Evolutionary conservation across 1,140 invertebrate species (phyloP).

Genomic region (Drosophila trapezifrons): DNA sequence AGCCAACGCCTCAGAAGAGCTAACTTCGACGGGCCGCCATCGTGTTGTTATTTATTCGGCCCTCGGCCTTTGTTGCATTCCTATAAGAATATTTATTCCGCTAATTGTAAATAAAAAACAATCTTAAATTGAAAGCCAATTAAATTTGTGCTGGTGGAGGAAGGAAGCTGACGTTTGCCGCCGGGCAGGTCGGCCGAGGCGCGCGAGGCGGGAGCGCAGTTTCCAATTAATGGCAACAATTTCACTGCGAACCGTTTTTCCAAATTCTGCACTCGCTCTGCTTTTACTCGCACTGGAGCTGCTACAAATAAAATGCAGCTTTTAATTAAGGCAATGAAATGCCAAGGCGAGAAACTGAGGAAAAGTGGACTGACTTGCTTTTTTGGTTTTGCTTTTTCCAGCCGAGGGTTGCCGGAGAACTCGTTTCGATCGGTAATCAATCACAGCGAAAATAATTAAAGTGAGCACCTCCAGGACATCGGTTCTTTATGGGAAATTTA

Average conservation of each 20-base stretch:
- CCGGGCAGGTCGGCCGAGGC: neutral
- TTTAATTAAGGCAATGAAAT: conserved; percentile 81
- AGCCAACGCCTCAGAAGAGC: conserved; percentile 49
- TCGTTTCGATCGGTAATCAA: conserved; percentile 16
- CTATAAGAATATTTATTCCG: conserved; percentile 79
- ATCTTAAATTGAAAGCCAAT: conserved; percentile 47
- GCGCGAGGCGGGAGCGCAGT: conserved; percentile 12
- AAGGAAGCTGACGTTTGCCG: conserved; percentile 6
- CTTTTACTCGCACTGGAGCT: conserved; percentile 58
- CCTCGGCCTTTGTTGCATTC: conserved; percentile 60
- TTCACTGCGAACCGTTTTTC: conserved; percentile 67
- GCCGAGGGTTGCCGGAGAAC: conserved; percentile 43
- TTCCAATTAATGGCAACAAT: conserved; percentile 69
- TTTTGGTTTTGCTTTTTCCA: conserved; percentile 53
- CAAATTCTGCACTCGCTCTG: conserved; percentile 62
- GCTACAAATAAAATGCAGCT: conserved; percentile 74
- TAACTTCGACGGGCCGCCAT: conserved; percentile 26
- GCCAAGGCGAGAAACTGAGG: conserved; percentile 71
- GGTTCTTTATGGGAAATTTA: neutral
- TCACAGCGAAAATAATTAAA: conserved; percentile 1
- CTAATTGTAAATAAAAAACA: conserved; percentile 75
- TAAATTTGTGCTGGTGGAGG: neutral
- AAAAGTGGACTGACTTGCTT: conserved; percentile 77
- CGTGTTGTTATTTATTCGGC: conserved; percentile 63
- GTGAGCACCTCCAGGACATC: accelerated